Evolutionary conservation across 2,113 vertebrate genomes (phyloP).

Genomic region (Raja brachyura): DNA sequence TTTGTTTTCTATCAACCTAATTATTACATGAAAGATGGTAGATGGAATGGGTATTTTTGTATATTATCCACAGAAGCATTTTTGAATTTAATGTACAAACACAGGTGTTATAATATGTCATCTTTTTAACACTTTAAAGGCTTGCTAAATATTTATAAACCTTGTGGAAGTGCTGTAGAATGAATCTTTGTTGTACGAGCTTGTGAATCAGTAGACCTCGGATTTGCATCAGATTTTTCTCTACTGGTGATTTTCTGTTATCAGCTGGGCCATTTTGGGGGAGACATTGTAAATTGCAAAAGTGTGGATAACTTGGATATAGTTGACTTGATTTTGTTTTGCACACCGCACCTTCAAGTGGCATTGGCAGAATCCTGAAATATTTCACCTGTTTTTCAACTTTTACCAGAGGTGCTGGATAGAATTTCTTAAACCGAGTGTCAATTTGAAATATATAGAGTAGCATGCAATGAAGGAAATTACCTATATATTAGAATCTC

Average conservation of each 20-base stretch:
- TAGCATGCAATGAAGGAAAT: not conserved
- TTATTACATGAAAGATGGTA: not conserved
- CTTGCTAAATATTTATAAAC: not conserved
- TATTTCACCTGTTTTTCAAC: not conserved
- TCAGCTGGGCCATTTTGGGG: not conserved
- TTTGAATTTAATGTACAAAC: not conserved
- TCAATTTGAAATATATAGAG: not conserved
- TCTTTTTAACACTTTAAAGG: not conserved
- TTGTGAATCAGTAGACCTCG: not conserved
- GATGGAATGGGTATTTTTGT: not conserved
- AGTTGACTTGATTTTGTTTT: not conserved
- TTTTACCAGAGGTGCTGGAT: not conserved
- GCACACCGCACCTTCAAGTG: not conserved
- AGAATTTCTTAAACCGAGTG: no score
- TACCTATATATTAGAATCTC: not conserved
- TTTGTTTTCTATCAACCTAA: not conserved
- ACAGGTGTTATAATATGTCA: not conserved
- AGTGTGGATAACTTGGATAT: no score
- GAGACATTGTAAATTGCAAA: not conserved
- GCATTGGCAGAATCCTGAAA: slow-evolving; percentile 2
- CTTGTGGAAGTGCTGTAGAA: not conserved
- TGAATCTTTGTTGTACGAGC: not conserved
- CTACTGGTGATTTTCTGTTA: not conserved
- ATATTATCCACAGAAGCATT: not conserved
- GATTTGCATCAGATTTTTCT: not conserved